phyloP scores from a whole-genome alignment of 64 coral and sea anemone genomes.

The Actinia tenebrosa region DNA sequence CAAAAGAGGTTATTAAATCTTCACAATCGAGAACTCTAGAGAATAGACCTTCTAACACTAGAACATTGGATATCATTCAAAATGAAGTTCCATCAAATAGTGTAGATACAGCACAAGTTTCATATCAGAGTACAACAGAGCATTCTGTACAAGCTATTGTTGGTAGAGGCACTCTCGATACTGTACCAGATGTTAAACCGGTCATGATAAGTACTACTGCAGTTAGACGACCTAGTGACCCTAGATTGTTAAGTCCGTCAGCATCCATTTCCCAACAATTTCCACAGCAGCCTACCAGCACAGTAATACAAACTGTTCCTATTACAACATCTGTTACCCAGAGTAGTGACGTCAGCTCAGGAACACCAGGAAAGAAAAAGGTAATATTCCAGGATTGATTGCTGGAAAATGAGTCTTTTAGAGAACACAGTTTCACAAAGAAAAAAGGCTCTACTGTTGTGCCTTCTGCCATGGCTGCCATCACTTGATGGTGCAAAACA shows the following conservation, averaged over 20 bases:
- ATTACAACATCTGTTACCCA: neutral
- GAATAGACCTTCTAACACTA: neutral
- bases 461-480: too few species aligned
- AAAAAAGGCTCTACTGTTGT: too few species aligned
- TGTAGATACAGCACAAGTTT: neutral
- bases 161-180: slow-evolving; percentile 31
- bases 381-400: slow-evolving; percentile 1
- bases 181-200: slow-evolving; percentile 5
- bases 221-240: slow-evolving; percentile 65
- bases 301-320: slow-evolving; percentile 7
- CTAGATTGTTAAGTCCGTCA: slow-evolving; percentile 55
- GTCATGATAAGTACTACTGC: slow-evolving; percentile 20
- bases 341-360: slow-evolving; percentile 30
- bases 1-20: neutral
- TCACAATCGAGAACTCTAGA: neutral
- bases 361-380: slow-evolving; percentile 92
- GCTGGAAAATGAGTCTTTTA: neutral
- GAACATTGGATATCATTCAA: neutral
- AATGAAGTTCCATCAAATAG: neutral
- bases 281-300: slow-evolving; percentile 24
- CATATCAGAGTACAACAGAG: neutral
- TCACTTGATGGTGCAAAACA: too few species aligned
- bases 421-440: too few species aligned
- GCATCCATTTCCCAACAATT: slow-evolving; percentile 2
- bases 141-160: slow-evolving; percentile 30